Percentiles rank a stretch among this genome's conserved stretches.
Conservation (phyloP, 2,888 invertebrate genomes). For the Euproctis similis region DNA sequence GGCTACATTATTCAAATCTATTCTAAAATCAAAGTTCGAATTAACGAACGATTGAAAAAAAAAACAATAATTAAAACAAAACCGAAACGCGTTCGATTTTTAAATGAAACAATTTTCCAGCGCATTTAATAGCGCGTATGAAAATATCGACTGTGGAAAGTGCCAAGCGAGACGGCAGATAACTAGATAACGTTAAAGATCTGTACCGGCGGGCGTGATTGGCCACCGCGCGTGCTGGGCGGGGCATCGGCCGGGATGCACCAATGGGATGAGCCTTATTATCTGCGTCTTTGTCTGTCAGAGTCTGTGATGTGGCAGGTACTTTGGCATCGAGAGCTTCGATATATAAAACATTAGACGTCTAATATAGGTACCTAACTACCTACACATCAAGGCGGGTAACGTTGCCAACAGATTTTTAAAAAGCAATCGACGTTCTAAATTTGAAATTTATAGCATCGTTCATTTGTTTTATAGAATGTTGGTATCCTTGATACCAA, state of each 20-base stretch:
- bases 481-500: too few relatives aligned
- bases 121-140: constrained; percentile 30
- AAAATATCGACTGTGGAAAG: constrained; percentile 52
- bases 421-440: too few relatives aligned
- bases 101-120: constrained; percentile 17
- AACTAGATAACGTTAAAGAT: constrained; percentile 76
- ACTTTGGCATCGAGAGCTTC: constrained; percentile 25
- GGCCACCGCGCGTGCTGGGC: constrained; percentile 54
- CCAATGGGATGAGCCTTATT: constrained; percentile 75
- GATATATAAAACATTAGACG: too few relatives aligned
- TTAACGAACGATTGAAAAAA: background rate
- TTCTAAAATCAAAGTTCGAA: too few relatives aligned
- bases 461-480: too few relatives aligned
- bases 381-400: too few relatives aligned
- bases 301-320: constrained; percentile 60
- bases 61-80: background rate
- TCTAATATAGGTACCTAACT: too few relatives aligned
- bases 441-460: too few relatives aligned
- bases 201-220: constrained; percentile 64
- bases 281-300: constrained; percentile 77
- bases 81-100: constrained; percentile 12
- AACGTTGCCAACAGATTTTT: too few relatives aligned
- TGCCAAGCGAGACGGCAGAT: constrained; percentile 71
- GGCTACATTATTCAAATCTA: too few relatives aligned
- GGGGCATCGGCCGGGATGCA: constrained; percentile 73